phyloP scores from a whole-genome alignment of 2,888 invertebrate genomes.

The Andrena camellia region DNA sequence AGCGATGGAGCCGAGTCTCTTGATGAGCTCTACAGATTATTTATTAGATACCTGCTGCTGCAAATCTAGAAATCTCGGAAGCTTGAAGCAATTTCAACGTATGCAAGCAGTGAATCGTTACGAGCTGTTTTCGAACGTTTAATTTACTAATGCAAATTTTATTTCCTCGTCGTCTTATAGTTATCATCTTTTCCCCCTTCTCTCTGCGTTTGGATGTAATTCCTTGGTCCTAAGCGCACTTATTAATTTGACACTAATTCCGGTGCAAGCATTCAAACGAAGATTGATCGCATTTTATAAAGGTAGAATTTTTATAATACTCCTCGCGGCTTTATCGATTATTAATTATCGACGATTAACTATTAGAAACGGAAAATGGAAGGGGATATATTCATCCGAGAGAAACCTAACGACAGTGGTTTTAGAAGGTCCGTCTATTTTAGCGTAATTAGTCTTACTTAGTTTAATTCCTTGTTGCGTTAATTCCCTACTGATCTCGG shows the following conservation, averaged over 20 bases:
- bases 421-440: conserved; percentile 7
- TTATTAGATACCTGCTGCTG: conserved; percentile 4
- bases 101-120: conserved; percentile 36
- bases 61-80: conserved; percentile 44
- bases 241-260: conserved; percentile 50
- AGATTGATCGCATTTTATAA: conserved; percentile 13
- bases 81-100: conserved; percentile 39
- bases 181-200: background rate
- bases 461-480: conserved; percentile 12
- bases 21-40: conserved; percentile 18
- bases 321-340: background rate
- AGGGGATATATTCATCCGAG: background rate
- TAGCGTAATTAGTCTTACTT: conserved; percentile 23
- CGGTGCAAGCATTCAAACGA: conserved; percentile 39
- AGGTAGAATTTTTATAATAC: background rate
- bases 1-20: conserved; percentile 37
- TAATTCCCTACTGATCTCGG: conserved; percentile 1
- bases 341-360: background rate
- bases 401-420: conserved; percentile 4
- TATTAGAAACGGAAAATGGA: conserved; percentile 1
- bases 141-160: background rate
- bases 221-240: conserved; percentile 65
- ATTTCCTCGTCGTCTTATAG: background rate
- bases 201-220: conserved; percentile 16
- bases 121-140: conserved; percentile 24